Conservation (phyloP, 2,797 vertebrate genomes). For the Acestrorhynchus altus region DNA sequence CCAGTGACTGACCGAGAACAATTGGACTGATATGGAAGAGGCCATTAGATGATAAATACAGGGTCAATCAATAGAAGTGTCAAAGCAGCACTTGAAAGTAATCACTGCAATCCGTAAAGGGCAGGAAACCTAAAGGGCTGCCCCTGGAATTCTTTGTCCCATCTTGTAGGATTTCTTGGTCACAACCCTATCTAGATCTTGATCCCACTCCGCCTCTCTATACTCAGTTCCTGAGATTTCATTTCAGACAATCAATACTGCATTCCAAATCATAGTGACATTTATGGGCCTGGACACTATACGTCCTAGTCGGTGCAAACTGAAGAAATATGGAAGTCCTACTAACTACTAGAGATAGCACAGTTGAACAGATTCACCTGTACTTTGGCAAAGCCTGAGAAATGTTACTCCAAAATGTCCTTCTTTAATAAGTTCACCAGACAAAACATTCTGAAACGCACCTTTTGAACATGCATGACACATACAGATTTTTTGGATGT, state of each 20-base stretch:
- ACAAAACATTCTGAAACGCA: too few relatives aligned
- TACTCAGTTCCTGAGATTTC: slow-evolving; percentile 19
- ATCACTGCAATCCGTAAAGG: slow-evolving; percentile 10
- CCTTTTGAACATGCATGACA: too few relatives aligned
- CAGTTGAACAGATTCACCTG: background rate
- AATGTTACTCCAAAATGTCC: background rate
- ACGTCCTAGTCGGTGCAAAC: background rate
- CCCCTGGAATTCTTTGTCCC: background rate
- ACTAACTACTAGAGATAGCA: background rate
- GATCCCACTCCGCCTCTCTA: background rate
- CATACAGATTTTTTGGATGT: too few relatives aligned
- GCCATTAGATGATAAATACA: slow-evolving; percentile 24
- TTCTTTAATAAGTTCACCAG: too few relatives aligned
- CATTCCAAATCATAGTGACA: slow-evolving; percentile 31
- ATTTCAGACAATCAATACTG: slow-evolving; percentile 39
- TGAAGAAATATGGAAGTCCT: background rate
- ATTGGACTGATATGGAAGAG: slow-evolving; percentile 14
- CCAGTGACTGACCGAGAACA: background rate
- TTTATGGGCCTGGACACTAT: slow-evolving; percentile 26
- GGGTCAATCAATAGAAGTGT: slow-evolving; percentile 36
- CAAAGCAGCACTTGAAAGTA: slow-evolving; percentile 13
- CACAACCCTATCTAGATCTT: background rate
- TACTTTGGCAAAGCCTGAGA: background rate
- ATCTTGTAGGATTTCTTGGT: slow-evolving; percentile 5
- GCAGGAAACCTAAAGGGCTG: background rate